A percentile compares a stretch with the other conserved stretches of the same genome.
phyloP scores from a whole-genome alignment of 2,797 vertebrate species.

The Hipposideros larvatus region DNA sequence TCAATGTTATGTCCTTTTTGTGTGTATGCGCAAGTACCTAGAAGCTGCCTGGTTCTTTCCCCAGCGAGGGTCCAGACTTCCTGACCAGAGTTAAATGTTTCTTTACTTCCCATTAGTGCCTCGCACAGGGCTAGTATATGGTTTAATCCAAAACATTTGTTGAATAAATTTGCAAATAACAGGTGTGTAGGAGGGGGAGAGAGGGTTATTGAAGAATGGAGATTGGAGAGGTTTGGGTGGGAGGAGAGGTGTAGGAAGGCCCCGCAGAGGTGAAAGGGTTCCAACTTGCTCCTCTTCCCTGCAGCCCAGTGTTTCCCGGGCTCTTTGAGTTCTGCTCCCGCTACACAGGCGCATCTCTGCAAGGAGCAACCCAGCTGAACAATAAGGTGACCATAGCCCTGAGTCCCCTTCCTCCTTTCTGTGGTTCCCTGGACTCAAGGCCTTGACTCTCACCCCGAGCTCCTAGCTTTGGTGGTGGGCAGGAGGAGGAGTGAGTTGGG shows the following conservation, averaged over 20 bases:
- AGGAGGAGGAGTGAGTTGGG: not conserved
- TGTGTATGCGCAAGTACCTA: not conserved
- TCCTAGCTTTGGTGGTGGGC: not conserved
- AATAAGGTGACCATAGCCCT: constrained; percentile 92
- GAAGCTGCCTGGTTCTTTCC: not conserved
- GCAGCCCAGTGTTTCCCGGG: constrained; percentile 97
- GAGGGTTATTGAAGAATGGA: not conserved
- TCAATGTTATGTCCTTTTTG: not conserved
- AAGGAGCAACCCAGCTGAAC: constrained; percentile 98
- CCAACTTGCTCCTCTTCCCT: constrained; percentile 39
- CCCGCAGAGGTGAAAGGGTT: not conserved
- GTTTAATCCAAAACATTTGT: constrained; percentile 58
- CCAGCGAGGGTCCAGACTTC: not conserved
- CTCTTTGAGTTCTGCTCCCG: constrained; percentile 98
- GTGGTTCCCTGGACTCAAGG: not conserved
- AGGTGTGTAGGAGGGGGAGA: not conserved
- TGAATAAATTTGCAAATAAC: constrained; percentile 41
- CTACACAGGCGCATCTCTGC: constrained; percentile 97
- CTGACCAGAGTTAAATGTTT: constrained; percentile 9
- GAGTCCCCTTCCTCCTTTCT: not conserved
- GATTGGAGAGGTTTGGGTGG: not conserved
- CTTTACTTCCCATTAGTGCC: constrained; percentile 8
- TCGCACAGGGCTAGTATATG: not conserved
- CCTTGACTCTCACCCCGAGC: not conserved
- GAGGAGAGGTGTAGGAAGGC: not conserved